Base-by-base conservation (phyloP, 2,113 vertebrate species). In the Cyphomyrus plagiostoma region DNA sequence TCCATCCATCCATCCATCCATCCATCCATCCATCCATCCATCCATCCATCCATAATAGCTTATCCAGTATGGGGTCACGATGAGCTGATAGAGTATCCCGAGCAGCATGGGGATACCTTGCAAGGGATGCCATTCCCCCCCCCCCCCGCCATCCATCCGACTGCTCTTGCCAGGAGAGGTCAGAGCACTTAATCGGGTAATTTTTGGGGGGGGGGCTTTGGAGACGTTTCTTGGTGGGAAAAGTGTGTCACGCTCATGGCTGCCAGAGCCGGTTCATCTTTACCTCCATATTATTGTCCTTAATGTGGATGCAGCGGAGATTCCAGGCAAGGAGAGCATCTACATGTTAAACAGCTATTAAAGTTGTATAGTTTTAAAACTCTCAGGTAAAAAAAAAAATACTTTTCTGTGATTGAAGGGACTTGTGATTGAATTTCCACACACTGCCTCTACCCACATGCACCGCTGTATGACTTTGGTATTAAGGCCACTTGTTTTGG, bases 371-470 rank as follows among this genome's bases (percentile, higher is more conserved):
- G 91, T 97, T 96, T 95, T 96, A 96, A 98, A 97, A 97, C 95
- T 93, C 96, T 92, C 94, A 97, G 96, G 95, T 97, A 96, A 94
- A 96, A 35, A 1, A 96, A 50, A 96, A 83, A 85, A n/a, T 23
- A 19, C 13, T 49, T 8, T 49, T 95, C 95, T 90, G 93, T 98
- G 98, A 98, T 97, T 98, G 97, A 98, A 98, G 95, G 97, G 97
- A 97, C 95, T 97, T 97, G 97, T 97, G 97, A 98, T 98, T 97
- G 97, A 94, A 96, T 97, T 98, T 98, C 96, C 95, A 97, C 95
- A 95, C 92, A 91, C 93, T 96, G 96, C 97, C 96, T 96, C 95
- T 96, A 92, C 97, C 97, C 97, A 95, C 93, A 93, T 94, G 94
- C 89, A 93, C 95, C 93, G 92, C 94, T 95, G 95, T 95, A 97